Conservation (phyloP, 1,140 invertebrate genomes). For the Thereuonema tuberculata region DNA sequence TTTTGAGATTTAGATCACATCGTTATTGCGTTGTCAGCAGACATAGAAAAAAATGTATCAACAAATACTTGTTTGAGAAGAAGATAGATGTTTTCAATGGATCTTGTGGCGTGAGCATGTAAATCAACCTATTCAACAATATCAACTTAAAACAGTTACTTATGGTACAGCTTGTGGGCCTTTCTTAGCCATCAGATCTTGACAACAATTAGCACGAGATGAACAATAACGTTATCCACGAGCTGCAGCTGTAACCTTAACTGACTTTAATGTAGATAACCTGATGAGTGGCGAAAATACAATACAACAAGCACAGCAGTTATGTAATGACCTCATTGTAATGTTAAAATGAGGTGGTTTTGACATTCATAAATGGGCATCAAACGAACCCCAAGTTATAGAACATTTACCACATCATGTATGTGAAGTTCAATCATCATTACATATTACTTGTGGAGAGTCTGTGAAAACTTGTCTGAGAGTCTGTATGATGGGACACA, state of each 20-base stretch:
- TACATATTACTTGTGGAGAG: neutral
- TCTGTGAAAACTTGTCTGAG: neutral
- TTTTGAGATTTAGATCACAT: constrained; percentile 21
- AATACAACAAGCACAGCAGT: constrained; percentile 22
- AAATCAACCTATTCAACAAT: constrained; percentile 19
- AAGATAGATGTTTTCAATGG: constrained; percentile 27
- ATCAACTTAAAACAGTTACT: constrained; percentile 24
- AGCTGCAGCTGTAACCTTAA: constrained; percentile 9
- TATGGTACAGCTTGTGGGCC: constrained; percentile 30
- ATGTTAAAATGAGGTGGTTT: constrained; percentile 22
- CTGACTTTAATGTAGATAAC: constrained; percentile 29
- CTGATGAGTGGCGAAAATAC: constrained; percentile 26
- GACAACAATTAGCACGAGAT: constrained; percentile 26
- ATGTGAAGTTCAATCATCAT: neutral
- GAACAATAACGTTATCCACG: constrained; percentile 19
- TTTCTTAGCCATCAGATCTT: constrained; percentile 25
- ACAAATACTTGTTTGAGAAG: constrained; percentile 18
- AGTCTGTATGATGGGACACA: constrained; percentile 4
- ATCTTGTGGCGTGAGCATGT: constrained; percentile 30
- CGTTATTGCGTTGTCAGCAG: constrained; percentile 23
- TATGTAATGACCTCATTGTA: constrained; percentile 20
- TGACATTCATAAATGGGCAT: constrained; percentile 25
- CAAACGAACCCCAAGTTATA: constrained; percentile 17
- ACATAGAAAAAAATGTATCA: constrained; percentile 27
- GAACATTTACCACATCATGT: constrained; percentile 1